Conservation (phyloP, 35 echinoderm and acorn worm species). For the Apostichopus japonicus region DNA sequence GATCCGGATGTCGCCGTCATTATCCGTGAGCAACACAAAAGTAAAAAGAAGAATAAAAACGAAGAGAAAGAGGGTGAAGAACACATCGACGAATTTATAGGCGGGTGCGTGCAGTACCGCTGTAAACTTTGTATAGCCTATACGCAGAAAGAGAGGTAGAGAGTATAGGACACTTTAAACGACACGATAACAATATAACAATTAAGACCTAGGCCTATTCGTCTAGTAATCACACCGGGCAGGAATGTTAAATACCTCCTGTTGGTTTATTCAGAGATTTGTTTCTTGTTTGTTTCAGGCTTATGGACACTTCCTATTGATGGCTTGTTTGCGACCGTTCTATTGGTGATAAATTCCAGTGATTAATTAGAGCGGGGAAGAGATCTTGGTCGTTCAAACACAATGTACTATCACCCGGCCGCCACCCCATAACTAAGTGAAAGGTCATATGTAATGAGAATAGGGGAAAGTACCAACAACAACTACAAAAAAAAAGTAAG, state of each 20-base stretch:
- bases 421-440: background rate
- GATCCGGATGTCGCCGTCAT: no score
- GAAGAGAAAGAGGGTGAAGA: no score
- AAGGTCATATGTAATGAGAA: background rate
- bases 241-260: constrained; percentile 1
- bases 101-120: no score
- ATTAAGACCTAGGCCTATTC: background rate
- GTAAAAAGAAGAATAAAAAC: no score
- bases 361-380: no score
- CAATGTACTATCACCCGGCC: background rate
- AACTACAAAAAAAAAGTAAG: background rate
- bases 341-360: background rate
- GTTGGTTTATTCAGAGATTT: background rate
- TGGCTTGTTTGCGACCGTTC: background rate
- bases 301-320: background rate
- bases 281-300: background rate
- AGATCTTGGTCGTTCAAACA: no score
- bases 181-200: background rate
- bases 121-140: no score
- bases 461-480: background rate
- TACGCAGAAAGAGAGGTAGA: no score
- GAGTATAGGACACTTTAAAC: no score
- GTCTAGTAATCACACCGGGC: no score
- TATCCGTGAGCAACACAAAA: no score
- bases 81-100: no score